Conservation (phyloP, 2,888 invertebrate genomes). For the Cosmia trapezina region DNA sequence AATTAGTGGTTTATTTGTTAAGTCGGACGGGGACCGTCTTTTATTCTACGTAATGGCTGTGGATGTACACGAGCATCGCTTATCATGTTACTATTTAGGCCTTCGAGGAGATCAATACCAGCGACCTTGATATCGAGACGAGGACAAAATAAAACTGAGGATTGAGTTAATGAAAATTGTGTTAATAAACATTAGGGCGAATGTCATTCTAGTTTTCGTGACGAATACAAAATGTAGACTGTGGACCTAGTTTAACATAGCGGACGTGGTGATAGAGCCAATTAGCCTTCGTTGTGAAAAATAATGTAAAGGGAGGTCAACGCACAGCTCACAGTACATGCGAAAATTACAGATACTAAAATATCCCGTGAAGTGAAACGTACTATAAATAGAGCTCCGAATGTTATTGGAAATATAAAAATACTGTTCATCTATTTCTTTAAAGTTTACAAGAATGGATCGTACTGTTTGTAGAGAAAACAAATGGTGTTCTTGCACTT, state of each 20-base stretch:
- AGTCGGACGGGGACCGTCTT: constrained; percentile 74
- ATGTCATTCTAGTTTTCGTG: constrained; percentile 50
- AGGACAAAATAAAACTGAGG: constrained; percentile 40
- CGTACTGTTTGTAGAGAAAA: constrained; percentile 59
- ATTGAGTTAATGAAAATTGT: constrained; percentile 46
- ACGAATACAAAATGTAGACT: constrained; percentile 45
- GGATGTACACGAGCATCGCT: constrained; percentile 71
- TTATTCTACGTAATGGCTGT: constrained; percentile 73
- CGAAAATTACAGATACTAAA: constrained; percentile 58
- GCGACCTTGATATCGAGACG: constrained; percentile 62
- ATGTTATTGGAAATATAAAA: constrained; percentile 67
- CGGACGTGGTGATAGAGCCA: constrained; percentile 70
- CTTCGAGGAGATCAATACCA: constrained; percentile 61
- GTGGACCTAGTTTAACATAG: constrained; percentile 45
- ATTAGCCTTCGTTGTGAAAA: constrained; percentile 68
- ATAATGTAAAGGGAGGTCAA: constrained; percentile 64
- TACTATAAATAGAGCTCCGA: constrained; percentile 54
- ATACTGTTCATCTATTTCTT: constrained; percentile 64
- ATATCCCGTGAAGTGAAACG: constrained; percentile 53
- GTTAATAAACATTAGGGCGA: constrained; percentile 50
- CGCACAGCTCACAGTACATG: constrained; percentile 44
- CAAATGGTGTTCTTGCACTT: constrained; percentile 60
- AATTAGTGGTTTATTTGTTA: constrained; percentile 85
- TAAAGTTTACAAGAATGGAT: constrained; percentile 54
- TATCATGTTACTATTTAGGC: constrained; percentile 73